phyloP scores from a whole-genome alignment of 2,113 vertebrate genomes.

The Sialia sialis region DNA sequence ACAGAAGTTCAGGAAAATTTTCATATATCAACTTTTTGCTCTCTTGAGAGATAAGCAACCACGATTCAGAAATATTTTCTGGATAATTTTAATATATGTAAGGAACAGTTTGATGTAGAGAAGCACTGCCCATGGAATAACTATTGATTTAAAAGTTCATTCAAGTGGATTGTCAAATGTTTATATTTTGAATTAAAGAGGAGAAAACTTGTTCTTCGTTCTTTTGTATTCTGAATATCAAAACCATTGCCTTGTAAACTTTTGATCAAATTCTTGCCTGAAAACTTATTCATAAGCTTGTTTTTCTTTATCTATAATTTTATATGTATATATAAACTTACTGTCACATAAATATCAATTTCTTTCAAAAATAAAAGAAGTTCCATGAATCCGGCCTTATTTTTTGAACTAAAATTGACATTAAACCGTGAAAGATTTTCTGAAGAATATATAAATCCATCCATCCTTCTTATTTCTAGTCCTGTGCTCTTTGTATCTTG shows the following conservation, averaged over 20 bases:
- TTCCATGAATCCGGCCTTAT: not conserved
- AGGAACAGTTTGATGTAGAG: not conserved
- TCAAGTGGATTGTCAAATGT: not conserved
- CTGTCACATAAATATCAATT: not conserved
- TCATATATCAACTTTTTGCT: not conserved
- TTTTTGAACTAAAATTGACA: not conserved
- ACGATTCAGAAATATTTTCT: not conserved
- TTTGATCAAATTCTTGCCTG: not conserved
- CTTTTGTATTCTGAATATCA: not conserved
- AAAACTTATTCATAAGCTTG: not conserved
- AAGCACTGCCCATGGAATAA: not conserved
- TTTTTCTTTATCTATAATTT: not conserved
- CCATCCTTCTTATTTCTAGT: not conserved
- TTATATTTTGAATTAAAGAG: not conserved
- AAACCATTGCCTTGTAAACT: not conserved
- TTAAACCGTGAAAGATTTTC: not conserved
- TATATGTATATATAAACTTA: not conserved
- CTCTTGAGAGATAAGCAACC: not conserved
- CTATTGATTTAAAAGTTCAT: not conserved
- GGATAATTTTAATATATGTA: not conserved
- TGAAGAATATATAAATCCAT: not conserved
- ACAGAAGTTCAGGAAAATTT: not conserved
- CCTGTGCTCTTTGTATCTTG: not conserved
- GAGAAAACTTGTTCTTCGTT: not conserved
- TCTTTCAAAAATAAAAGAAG: not conserved